Conservation (phyloP, 2,797 vertebrate species). For the Halcyon leucocephala region DNA sequence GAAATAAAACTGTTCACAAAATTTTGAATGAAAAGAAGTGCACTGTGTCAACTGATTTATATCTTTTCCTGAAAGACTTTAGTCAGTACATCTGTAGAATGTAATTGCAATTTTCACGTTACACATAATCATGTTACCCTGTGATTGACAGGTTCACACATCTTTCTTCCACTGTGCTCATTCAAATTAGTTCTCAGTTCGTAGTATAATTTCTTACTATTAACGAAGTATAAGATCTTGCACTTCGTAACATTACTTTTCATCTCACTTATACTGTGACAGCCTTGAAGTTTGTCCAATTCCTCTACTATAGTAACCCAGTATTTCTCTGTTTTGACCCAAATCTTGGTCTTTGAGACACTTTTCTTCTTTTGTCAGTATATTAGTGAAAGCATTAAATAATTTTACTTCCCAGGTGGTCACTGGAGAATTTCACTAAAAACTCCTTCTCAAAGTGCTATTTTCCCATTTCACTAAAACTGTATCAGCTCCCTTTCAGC, state of each 20-base stretch:
- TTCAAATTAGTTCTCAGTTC: background rate
- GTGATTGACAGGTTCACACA: background rate
- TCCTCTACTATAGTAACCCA: background rate
- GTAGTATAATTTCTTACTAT: background rate
- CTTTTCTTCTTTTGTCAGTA: background rate
- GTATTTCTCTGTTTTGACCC: background rate
- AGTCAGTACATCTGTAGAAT: background rate
- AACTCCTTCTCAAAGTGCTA: background rate
- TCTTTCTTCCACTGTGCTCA: background rate
- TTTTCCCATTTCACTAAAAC: background rate
- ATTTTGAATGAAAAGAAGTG: background rate
- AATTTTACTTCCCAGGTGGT: background rate
- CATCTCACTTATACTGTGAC: background rate
- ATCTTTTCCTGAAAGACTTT: background rate
- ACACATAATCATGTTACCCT: background rate
- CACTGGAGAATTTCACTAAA: background rate
- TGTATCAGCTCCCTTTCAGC: background rate
- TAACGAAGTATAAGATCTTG: background rate
- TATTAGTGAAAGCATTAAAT: background rate
- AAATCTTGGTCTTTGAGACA: background rate
- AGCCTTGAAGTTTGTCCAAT: background rate
- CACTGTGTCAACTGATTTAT: background rate
- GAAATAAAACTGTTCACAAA: background rate
- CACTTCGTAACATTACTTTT: background rate
- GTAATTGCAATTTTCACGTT: background rate